Evolutionary conservation across 1,140 invertebrate species (phyloP), one percentile per base, ranked within the genome.

Genomic region (Drosophila hydei): DNA sequence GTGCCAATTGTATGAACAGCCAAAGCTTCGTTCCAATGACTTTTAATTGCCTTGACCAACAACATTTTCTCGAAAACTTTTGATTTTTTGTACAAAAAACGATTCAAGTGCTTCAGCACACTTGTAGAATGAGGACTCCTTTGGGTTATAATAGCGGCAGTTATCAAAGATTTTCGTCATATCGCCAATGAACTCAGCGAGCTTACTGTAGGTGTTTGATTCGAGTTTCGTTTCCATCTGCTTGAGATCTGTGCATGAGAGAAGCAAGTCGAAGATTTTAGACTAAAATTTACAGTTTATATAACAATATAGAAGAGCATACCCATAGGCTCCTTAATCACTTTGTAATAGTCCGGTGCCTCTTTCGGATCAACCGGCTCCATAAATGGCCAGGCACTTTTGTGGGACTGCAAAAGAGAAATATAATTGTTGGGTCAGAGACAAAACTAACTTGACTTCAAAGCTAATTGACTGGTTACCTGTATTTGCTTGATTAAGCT

Each of bases 281-380:
- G 4, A 36, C 3, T 21, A 19, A 21, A 1, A 16, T 19, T n/a
- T 40, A 33, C 11, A 9, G 1, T 19, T 7, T 18, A 11, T 51
- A 11, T 36, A 19, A 92, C 94, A 48, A 7, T 52, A 12, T 23
- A 18, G 50, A 19, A 51, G 9, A 33, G 0, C 77, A 93, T 94
- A 99, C 98, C 98, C 97, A 99, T 99, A 52, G 98, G 98, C 93
- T 99, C 97, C 92, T 98, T 98, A 63, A 99, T 98, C 54, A 99
- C 96, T 94, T 97, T 96, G 91, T 99, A 99, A 93, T 99, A 99
- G 92, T 98, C 97, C 8, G 98, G 98, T 43, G 97, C 98, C 93
- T 99, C 97, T 77, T 95, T 95, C 47, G 96, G 96, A 94, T 99
- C 97, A 14, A 99, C 98, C 27, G 98, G 97, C 93, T 98, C 96